Evolutionary conservation across 2,113 vertebrate genomes (phyloP).

Genomic region (Typhlomys cinereus): DNA sequence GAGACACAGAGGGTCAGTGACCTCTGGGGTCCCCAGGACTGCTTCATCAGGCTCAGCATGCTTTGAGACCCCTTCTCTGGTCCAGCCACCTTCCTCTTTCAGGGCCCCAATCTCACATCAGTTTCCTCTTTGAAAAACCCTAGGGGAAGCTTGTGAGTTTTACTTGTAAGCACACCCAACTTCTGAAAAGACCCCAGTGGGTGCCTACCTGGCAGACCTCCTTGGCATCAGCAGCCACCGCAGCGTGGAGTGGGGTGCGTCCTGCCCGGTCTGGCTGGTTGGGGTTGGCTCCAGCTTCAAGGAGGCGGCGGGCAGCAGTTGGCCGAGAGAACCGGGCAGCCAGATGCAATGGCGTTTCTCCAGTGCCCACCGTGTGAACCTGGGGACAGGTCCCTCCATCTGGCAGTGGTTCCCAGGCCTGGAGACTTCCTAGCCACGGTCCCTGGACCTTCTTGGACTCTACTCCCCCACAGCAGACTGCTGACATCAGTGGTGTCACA

Average conservation of each 20-base stretch:
- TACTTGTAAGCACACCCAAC: not conserved
- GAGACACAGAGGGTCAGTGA: slow-evolving; percentile 11
- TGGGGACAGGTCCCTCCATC: slow-evolving; percentile 76
- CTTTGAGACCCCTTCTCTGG: not conserved
- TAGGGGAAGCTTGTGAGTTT: not conserved
- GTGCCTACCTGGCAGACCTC: slow-evolving; percentile 82
- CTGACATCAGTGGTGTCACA: slow-evolving; percentile 79
- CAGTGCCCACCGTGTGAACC: slow-evolving; percentile 74
- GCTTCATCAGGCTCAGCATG: not conserved
- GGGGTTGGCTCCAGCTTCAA: slow-evolving; percentile 81
- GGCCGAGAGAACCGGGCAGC: slow-evolving; percentile 80
- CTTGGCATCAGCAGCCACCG: slow-evolving; percentile 81
- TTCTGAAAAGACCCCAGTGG: not conserved
- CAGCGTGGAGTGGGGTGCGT: slow-evolving; percentile 80
- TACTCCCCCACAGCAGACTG: slow-evolving; percentile 78
- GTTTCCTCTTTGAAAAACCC: slow-evolving; percentile 21
- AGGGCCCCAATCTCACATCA: not conserved
- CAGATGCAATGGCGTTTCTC: slow-evolving; percentile 89
- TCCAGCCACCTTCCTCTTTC: not conserved
- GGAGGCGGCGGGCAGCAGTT: slow-evolving; percentile 77
- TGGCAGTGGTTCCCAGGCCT: slow-evolving; percentile 74
- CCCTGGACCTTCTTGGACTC: slow-evolving; percentile 77
- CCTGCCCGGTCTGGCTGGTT: slow-evolving; percentile 79
- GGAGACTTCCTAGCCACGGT: slow-evolving; percentile 63
- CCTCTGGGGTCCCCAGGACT: not conserved